A percentile compares a stretch with the other conserved stretches of the same genome.
phyloP scores from a whole-genome alignment of 64 coral and sea anemone genomes.

The Astreopora myriophthalma region DNA sequence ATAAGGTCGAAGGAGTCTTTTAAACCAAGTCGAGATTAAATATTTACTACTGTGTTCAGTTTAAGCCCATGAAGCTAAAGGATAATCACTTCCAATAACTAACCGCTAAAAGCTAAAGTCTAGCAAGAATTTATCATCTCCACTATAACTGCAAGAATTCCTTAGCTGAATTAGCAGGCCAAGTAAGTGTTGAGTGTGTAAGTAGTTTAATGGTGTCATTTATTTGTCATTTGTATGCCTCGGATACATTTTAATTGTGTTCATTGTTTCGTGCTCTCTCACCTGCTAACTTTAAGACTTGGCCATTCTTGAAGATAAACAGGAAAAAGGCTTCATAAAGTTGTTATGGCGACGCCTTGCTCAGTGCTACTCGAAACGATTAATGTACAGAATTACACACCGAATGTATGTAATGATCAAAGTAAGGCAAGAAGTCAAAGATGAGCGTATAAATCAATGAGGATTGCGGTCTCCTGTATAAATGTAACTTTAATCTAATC shows the following conservation, averaged over 20 bases:
- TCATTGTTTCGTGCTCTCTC: conserved; percentile 17
- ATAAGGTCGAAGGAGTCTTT: neutral
- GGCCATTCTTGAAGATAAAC: conserved; percentile 8
- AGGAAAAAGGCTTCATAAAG: neutral
- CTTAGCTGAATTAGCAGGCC: too few relatives aligned
- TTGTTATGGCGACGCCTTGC: neutral
- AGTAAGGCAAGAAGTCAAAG: too few relatives aligned
- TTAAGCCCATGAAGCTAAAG: neutral
- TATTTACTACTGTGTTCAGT: conserved; percentile 20
- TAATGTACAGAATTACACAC: neutral
- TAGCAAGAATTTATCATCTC: neutral
- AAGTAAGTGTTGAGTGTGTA: neutral
- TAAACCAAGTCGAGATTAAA: conserved; percentile 8
- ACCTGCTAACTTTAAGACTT: conserved; percentile 20
- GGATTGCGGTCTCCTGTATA: too few relatives aligned
- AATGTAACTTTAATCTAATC: too few relatives aligned
- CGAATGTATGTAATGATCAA: too few relatives aligned
- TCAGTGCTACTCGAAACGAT: neutral
- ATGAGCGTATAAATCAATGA: too few relatives aligned
- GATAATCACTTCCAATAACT: neutral
- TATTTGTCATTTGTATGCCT: neutral
- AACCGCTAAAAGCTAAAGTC: neutral
- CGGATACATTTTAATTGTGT: neutral
- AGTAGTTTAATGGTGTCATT: neutral
- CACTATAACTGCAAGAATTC: too few relatives aligned